These are phyloP conservation scores for Euplexia lucipara DNA, from an alignment of 2,888 invertebrate genomes.

Conservation along the genomic window DNA sequence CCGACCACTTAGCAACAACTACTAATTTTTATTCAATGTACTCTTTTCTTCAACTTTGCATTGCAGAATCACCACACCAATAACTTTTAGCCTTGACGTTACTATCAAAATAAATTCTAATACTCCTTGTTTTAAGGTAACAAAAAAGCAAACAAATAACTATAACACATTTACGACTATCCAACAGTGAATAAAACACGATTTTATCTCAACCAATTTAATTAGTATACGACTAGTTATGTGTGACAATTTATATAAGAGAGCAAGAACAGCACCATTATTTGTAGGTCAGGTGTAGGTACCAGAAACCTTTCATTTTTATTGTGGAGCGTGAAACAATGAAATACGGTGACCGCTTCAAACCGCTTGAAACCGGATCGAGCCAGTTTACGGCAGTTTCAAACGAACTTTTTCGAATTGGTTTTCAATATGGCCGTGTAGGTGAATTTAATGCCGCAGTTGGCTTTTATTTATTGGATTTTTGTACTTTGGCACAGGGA, in stretches of 20 bases:
- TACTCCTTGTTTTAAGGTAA: slow-evolving; percentile 5
- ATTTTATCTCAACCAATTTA: slow-evolving; percentile 29
- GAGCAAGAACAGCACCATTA: slow-evolving; percentile 11
- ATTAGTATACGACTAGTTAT: slow-evolving; percentile 18
- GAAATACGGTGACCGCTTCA: slow-evolving; percentile 40
- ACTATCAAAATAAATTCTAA: slow-evolving; percentile 6
- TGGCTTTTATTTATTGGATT: not conserved
- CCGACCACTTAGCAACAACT: no score
- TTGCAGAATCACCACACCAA: not conserved
- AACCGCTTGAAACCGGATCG: slow-evolving; percentile 51
- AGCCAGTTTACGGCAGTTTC: slow-evolving; percentile 47
- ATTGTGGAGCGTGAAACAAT: slow-evolving; percentile 57
- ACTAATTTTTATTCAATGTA: no score
- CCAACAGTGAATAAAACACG: slow-evolving; percentile 15
- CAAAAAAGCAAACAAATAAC: slow-evolving; percentile 17
- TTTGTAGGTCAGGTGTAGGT: slow-evolving; percentile 56
- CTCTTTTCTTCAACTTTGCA: not conserved
- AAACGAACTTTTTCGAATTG: slow-evolving; percentile 43
- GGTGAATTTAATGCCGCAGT: slow-evolving; percentile 11
- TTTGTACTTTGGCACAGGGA: not conserved
- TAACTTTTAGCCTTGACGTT: not conserved
- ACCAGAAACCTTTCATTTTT: slow-evolving; percentile 41
- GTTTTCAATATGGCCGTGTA: slow-evolving; percentile 30
- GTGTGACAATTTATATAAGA: slow-evolving; percentile 33
- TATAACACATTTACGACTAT: slow-evolving; percentile 12